Evolutionary conservation across 2,113 vertebrate species (phyloP), one percentile per base, ranked within the genome.

Genomic region (Saccopteryx bilineata): DNA sequence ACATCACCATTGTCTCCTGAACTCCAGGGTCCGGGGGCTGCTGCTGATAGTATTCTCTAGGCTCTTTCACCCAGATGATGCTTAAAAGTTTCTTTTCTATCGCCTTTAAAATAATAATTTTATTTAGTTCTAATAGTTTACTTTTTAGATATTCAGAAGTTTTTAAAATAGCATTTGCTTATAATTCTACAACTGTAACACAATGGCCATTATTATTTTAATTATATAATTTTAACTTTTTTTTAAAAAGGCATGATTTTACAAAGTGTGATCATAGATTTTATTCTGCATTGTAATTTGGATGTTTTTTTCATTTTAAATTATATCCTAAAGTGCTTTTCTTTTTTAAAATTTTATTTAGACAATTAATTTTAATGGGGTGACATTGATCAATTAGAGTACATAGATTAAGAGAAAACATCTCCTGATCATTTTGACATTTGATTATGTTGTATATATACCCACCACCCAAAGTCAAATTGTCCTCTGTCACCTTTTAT

Each of bases 101-200:
- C n/a, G n/a, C 79, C 78, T 65, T 84, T 80, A 96, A 92, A 75
- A 80, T 48, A 61, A 76, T 48, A 23, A 69, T 66, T 54, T 63
- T 84, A 7, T 84, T 72, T 91, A 69, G 31, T 79, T 52, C 19
- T 48, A 26, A 58, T n/a, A 26, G 61, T 88, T 86, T 23, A 74
- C 31, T 39, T 84, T 90, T 94, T 56, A 84, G 69, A 75, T 81
- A 76, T 82, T 68, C 66, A 74, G 48, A 68, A 69, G 24, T 76
- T 48, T 61, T 84, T 58, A 46, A 80, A 69, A 17, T 23, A 80
- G 46, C 39, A 72, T 93, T 90, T 28, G 13, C 19, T 52, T 39
- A 10, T 66, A 83, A 75, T 92, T 84, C 39, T 71, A 50, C 9
- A 69, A 21, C 33, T 60, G 7, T 52, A 71, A 85, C 26, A 76